phyloP scores from a whole-genome alignment of 2,797 vertebrate genomes.

The Chloroceryle amazona region DNA sequence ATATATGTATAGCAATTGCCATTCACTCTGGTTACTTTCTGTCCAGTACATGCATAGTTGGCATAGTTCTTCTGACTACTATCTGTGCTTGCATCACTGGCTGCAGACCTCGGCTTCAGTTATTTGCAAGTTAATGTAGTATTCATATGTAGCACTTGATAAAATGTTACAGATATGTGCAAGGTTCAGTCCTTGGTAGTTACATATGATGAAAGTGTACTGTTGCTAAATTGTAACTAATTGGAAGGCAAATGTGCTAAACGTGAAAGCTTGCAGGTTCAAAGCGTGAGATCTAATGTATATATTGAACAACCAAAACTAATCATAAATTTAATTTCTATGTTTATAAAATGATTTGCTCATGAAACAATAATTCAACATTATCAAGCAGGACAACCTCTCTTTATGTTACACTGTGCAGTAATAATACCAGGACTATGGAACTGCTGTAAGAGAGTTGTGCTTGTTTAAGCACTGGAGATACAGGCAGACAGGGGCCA shows the following conservation, averaged over 20 bases:
- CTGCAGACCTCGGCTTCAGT: background rate
- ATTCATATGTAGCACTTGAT: background rate
- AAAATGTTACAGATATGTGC: background rate
- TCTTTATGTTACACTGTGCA: background rate
- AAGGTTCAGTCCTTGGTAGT: background rate
- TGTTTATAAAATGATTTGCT: background rate
- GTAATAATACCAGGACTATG: background rate
- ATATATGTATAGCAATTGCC: background rate
- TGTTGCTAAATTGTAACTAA: background rate
- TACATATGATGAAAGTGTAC: background rate
- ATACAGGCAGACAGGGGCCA: fast-evolving
- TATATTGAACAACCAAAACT: background rate
- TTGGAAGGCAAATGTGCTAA: background rate
- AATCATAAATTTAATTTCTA: background rate
- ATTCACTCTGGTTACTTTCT: background rate
- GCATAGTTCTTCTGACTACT: background rate
- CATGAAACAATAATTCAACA: background rate
- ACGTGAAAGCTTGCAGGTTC: background rate
- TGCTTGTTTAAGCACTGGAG: background rate
- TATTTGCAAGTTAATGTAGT: background rate
- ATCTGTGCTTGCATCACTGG: background rate
- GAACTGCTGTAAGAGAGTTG: background rate
- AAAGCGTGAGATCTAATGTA: background rate
- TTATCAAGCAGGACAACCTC: background rate
- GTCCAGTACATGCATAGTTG: background rate